Evolutionary conservation across 2,113 vertebrate species (phyloP).

Genomic region (Leptodactylus fuscus): DNA sequence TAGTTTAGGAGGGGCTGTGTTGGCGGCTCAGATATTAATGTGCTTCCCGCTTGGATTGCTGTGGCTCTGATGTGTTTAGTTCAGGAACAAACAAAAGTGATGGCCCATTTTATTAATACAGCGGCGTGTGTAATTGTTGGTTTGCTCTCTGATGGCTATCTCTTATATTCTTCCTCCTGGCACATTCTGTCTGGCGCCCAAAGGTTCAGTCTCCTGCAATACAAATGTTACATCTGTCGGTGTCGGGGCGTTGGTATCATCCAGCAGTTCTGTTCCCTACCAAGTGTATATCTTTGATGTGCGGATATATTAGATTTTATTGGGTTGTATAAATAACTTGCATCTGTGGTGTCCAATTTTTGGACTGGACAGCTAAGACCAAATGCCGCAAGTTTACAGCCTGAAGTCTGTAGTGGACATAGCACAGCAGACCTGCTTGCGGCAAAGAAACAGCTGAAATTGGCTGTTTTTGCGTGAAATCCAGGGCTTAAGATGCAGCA

Average conservation of each 20-base stretch:
- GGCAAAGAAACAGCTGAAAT: too few relatives aligned
- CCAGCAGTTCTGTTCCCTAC: not conserved
- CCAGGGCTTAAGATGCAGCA: too few relatives aligned
- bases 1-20: slow-evolving; percentile 12
- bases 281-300: not conserved
- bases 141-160: not conserved
- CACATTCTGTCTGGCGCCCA: not conserved
- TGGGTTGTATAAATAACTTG: not conserved
- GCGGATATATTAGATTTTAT: not conserved
- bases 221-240: not conserved
- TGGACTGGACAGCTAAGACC: too few relatives aligned
- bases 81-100: not conserved
- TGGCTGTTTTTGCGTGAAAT: too few relatives aligned
- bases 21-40: not conserved
- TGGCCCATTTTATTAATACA: not conserved
- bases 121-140: not conserved
- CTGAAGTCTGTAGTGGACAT: too few relatives aligned
- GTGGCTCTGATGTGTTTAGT: not conserved
- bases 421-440: too few relatives aligned
- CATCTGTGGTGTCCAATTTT: not conserved
- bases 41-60: not conserved
- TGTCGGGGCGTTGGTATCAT: not conserved
- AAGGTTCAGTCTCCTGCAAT: not conserved
- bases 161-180: not conserved
- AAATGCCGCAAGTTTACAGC: too few relatives aligned